Percentiles rank a stretch among this genome's conserved stretches.
These are phyloP conservation scores for Calonectris borealis DNA, from an alignment of 2,113 vertebrate species.

Conservation along the genomic window DNA sequence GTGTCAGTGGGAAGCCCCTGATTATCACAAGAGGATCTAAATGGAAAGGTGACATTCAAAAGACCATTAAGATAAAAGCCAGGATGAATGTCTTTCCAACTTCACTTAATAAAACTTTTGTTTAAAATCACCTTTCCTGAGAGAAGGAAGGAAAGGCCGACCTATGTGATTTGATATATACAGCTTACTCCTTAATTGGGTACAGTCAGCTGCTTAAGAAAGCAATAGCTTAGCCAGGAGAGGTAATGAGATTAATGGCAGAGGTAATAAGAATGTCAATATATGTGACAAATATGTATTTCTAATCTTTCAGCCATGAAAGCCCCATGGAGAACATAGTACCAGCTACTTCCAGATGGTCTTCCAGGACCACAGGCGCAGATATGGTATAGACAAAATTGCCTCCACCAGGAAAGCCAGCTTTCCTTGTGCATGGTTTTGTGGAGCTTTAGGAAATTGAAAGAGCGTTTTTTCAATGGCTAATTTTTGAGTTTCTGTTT, in stretches of 20 bases:
- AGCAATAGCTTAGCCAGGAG: slow-evolving; percentile 4
- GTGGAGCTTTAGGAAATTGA: background rate
- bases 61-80: slow-evolving; percentile 49
- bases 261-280: slow-evolving; percentile 11
- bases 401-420: background rate
- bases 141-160: background rate
- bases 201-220: slow-evolving; percentile 14
- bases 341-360: background rate
- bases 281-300: slow-evolving; percentile 1
- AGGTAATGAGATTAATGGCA: slow-evolving; percentile 38
- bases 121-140: slow-evolving; percentile 34
- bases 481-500: background rate
- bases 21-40: slow-evolving; percentile 43
- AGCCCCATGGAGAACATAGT: background rate
- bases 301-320: background rate
- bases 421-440: background rate
- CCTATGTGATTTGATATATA: background rate
- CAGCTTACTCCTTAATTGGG: background rate
- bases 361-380: background rate
- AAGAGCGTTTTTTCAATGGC: background rate
- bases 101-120: slow-evolving; percentile 11
- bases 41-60: slow-evolving; percentile 59
- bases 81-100: slow-evolving; percentile 16
- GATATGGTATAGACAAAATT: background rate
- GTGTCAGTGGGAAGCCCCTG: slow-evolving; percentile 13